These are phyloP conservation scores for Dasypolia templi DNA, from an alignment of 2,888 invertebrate genomes.

Conservation along the genomic window DNA sequence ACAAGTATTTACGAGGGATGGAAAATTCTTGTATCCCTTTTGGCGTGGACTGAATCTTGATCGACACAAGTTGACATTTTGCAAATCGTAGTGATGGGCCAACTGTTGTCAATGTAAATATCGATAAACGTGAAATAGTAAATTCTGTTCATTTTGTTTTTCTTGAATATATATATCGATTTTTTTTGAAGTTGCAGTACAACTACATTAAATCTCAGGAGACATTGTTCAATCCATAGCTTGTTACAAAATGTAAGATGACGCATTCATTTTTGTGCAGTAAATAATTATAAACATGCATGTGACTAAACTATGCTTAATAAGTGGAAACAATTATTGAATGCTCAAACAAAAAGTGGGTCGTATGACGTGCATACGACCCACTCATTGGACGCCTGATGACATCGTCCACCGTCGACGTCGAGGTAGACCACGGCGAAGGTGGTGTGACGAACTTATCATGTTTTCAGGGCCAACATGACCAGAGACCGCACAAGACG, in stretches of 20 bases:
- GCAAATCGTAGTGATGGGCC: conserved; percentile 14
- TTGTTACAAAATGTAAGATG: background rate
- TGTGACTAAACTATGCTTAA: background rate
- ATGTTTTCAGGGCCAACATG: too few relatives aligned
- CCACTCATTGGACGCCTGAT: too few relatives aligned
- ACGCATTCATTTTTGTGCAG: too few relatives aligned
- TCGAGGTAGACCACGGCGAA: too few relatives aligned
- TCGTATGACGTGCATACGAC: too few relatives aligned
- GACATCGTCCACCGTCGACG: too few relatives aligned
- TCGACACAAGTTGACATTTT: conserved; percentile 6
- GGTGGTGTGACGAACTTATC: too few relatives aligned
- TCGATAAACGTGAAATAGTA: conserved; percentile 12
- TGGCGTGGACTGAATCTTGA: background rate
- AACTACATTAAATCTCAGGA: too few relatives aligned
- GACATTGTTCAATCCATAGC: background rate
- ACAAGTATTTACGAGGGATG: too few relatives aligned
- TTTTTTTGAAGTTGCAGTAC: too few relatives aligned
- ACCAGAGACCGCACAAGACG: too few relatives aligned
- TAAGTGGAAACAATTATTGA: background rate
- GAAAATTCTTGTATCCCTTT: too few relatives aligned
- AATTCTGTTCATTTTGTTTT: background rate
- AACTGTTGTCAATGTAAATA: background rate
- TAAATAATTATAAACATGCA: background rate
- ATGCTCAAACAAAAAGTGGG: background rate
- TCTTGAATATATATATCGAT: background rate